Conservation (phyloP, 2,113 vertebrate species). For the Chionis minor region DNA sequence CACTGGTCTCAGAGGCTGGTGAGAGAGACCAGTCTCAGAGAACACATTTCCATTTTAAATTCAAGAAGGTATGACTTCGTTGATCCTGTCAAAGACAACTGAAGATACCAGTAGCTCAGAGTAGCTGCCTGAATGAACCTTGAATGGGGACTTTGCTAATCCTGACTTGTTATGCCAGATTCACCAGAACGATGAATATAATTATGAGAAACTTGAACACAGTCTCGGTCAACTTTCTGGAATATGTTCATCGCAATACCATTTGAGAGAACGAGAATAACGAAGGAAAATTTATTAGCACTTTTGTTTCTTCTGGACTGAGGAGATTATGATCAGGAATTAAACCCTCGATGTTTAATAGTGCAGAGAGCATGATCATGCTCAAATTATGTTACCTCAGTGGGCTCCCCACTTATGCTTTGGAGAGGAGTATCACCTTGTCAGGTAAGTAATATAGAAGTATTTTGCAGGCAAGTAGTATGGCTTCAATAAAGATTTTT, state of each 20-base stretch:
- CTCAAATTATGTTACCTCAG: not conserved
- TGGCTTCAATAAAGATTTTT: not conserved
- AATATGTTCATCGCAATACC: not conserved
- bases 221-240: not conserved
- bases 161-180: not conserved
- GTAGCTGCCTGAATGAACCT: not conserved
- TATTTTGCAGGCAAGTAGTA: not conserved
- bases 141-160: not conserved
- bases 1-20: not conserved
- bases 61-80: not conserved
- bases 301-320: not conserved
- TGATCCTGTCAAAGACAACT: not conserved
- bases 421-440: not conserved
- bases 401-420: not conserved
- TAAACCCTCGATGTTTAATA: not conserved
- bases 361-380: not conserved
- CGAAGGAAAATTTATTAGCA: not conserved
- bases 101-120: not conserved
- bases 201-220: not conserved
- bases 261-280: not conserved
- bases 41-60: not conserved
- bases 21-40: not conserved
- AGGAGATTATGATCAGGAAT: not conserved
- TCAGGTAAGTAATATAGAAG: not conserved
- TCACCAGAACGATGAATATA: not conserved